Conservation (phyloP, 2,113 vertebrate species). For the Zootoca vivipara region DNA sequence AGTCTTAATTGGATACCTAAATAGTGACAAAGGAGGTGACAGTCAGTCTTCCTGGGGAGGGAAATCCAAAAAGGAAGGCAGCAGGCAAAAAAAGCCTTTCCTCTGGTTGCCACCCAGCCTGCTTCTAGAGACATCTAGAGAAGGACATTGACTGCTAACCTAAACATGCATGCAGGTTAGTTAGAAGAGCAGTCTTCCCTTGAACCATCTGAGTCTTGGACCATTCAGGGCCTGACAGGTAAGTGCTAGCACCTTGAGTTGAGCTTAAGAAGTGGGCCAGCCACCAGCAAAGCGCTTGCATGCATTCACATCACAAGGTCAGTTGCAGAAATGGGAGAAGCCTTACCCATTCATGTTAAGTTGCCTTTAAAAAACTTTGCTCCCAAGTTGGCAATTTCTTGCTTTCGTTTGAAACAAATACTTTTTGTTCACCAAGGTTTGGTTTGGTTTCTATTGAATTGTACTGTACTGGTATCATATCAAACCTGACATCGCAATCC, state of each 20-base stretch:
- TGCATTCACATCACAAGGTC: not conserved
- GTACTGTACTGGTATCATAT: not conserved
- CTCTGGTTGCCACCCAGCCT: not conserved
- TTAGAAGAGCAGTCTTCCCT: not conserved
- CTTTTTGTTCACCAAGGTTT: not conserved
- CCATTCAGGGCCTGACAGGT: not conserved
- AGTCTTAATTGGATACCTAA: not conserved
- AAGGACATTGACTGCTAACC: not conserved
- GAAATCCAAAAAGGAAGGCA: not conserved
- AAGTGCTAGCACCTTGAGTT: not conserved
- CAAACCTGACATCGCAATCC: not conserved
- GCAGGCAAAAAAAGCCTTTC: not conserved
- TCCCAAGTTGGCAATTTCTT: not conserved
- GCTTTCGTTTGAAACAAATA: not conserved
- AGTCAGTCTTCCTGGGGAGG: not conserved
- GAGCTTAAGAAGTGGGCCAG: not conserved
- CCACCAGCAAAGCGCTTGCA: not conserved
- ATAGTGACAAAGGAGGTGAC: not conserved
- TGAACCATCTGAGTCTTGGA: not conserved
- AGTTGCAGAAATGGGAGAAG: not conserved
- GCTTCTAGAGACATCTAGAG: not conserved
- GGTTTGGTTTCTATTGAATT: not conserved
- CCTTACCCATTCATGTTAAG: not conserved
- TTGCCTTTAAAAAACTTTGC: not conserved
- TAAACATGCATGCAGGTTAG: not conserved